Evolutionary conservation across 1,140 invertebrate genomes (phyloP), one percentile per base, ranked within the genome.

Genomic region (Papilio polytes): DNA sequence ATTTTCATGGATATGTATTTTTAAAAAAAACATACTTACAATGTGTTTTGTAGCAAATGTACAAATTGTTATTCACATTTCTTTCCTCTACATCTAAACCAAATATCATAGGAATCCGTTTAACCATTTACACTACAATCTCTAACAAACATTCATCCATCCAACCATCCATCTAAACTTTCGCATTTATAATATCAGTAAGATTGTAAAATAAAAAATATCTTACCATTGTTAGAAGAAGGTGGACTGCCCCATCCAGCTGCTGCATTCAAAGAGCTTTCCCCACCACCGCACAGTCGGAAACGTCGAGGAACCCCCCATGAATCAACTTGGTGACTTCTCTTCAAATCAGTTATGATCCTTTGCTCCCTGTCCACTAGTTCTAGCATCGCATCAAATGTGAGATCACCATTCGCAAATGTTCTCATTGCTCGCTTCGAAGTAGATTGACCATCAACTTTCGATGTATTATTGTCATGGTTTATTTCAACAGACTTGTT

Each of bases 181-280:
- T n/a, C n/a, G n/a, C n/a, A n/a, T n/a, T n/a, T n/a, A n/a, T n/a
- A n/a, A n/a, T n/a, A n/a, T n/a, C n/a, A n/a, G n/a, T n/a, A n/a
- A n/a, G n/a, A n/a, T 63, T 26, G 22, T 12, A 22, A 22, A 26
- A 3, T 2, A 22, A 80, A 66, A 70, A 31, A 53, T 48, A 73
- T 81, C 74, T 89, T 90, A 94, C 92, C 90, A 87, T 97, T 97
- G 88, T 96, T 97, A 82, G 96, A 96, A 80, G 96, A 95, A 84
- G 97, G 96, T 59, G 97, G 96, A 73, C 97, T 96, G 66, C 97
- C 97, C 97, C 97, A 98, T 81, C 97, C 97, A 56, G 96, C 96
- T 78, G 96, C 96, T 85, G 96, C 97, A 89, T 97, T 97, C 73
- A 98, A 95, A 31, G 97, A 97, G 91, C 96, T 97, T 90, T 98